Conservation (phyloP, 2,888 invertebrate genomes). For the Caenorhabditis angaria region DNA sequence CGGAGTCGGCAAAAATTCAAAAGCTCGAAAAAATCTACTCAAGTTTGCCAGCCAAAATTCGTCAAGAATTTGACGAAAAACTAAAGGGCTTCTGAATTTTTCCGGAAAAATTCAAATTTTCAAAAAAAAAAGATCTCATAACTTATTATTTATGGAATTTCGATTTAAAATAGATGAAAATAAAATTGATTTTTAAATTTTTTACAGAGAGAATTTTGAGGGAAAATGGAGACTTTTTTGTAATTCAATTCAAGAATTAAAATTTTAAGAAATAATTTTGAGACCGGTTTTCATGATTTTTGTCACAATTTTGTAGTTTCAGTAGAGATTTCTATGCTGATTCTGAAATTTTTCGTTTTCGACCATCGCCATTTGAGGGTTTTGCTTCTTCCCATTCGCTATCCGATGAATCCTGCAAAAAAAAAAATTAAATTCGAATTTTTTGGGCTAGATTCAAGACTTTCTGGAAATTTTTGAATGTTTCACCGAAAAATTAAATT, state of each 20-base stretch:
- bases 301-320: background rate
- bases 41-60: constrained; percentile 44
- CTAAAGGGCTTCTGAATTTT: constrained; percentile 28
- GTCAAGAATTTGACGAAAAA: constrained; percentile 56
- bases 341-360: background rate
- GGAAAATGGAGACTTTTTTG: too few species aligned
- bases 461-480: too few species aligned
- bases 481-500: too few species aligned
- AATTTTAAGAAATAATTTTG: background rate
- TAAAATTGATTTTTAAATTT: too few species aligned
- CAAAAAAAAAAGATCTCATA: background rate
- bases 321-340: background rate
- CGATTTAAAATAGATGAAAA: too few species aligned
- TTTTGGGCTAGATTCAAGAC: too few species aligned
- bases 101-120: background rate
- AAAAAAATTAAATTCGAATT: background rate
- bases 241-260: too few species aligned
- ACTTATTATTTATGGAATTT: too few species aligned
- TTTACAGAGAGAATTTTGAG: too few species aligned
- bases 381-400: constrained; percentile 38
- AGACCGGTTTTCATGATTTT: constrained; percentile 2
- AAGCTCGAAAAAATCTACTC: constrained; percentile 52
- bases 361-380: background rate
- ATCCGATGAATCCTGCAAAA: constrained; percentile 36
- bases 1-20: constrained; percentile 46